A percentile compares a stretch with the other conserved stretches of the same genome.
Conservation (phyloP, 2,888 invertebrate genomes). For the Hyposoter didymator region DNA sequence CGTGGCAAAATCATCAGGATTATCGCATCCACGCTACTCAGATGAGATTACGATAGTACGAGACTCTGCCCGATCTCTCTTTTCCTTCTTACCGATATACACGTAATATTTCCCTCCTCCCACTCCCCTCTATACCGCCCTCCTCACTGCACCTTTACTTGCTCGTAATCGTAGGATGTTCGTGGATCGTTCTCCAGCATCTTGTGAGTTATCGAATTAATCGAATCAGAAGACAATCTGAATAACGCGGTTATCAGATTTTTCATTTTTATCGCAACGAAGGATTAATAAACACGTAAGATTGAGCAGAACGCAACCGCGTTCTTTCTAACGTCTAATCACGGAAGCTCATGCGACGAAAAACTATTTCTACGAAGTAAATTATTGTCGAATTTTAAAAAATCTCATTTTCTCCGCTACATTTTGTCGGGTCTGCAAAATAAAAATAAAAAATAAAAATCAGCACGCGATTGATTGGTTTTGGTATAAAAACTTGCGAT, state of each 20-base stretch:
- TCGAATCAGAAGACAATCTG: conserved; percentile 7
- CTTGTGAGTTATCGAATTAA: neutral
- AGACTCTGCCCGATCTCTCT: conserved; percentile 49
- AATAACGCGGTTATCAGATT: neutral
- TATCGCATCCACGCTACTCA: conserved; percentile 74
- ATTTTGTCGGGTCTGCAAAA: too few species aligned
- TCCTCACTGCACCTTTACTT: neutral
- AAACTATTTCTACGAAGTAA: too few species aligned
- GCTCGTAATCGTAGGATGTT: conserved; percentile 24
- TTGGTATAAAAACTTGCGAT: neutral
- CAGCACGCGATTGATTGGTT: too few species aligned
- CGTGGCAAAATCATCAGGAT: conserved; percentile 76
- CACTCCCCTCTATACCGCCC: neutral
- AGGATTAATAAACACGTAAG: neutral
- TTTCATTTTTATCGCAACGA: neutral
- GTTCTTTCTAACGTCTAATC: neutral
- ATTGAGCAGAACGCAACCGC: neutral
- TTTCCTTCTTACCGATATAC: conserved; percentile 24
- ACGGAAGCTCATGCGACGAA: neutral
- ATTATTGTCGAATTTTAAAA: too few species aligned
- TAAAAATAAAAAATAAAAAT: too few species aligned
- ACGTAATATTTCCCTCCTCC: conserved; percentile 15
- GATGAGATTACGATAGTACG: conserved; percentile 79
- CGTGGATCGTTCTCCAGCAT: neutral
- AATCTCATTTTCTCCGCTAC: too few species aligned